phyloP scores from a whole-genome alignment of 2,888 invertebrate species.

The Conomelus anceps region DNA sequence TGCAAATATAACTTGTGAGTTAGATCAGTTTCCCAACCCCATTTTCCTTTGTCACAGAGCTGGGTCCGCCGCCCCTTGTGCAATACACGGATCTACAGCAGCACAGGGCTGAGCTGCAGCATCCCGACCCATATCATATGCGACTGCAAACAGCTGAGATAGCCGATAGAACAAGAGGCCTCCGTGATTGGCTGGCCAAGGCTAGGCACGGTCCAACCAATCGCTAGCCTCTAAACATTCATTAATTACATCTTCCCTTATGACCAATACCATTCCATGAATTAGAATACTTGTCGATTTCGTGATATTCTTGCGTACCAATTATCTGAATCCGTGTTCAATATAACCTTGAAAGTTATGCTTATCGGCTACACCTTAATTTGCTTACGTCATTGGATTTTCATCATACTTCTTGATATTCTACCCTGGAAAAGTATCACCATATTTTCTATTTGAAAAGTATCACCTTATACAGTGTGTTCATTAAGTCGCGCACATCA shows the following conservation, averaged over 20 bases:
- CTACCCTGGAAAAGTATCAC: too few relatives aligned
- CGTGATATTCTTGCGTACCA: background rate
- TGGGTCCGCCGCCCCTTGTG: constrained; percentile 20
- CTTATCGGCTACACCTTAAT: too few relatives aligned
- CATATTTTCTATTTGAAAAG: too few relatives aligned
- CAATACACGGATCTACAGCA: constrained; percentile 4
- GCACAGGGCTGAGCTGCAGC: background rate
- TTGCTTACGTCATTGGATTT: too few relatives aligned
- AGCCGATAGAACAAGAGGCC: constrained; percentile 21
- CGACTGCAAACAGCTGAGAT: constrained; percentile 21
- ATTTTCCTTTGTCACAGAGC: background rate
- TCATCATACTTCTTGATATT: too few relatives aligned
- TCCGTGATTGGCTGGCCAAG: constrained; percentile 20
- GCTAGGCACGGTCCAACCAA: background rate
- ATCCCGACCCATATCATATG: constrained; percentile 7
- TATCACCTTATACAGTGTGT: too few relatives aligned
- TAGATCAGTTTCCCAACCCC: background rate
- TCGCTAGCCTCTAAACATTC: background rate
- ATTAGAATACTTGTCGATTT: background rate
- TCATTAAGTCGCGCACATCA: too few relatives aligned
- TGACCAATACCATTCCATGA: background rate
- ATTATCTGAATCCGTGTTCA: background rate
- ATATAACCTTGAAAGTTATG: too few relatives aligned
- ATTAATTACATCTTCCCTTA: background rate
- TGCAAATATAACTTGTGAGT: background rate